Evolutionary conservation across 2,113 vertebrate genomes (phyloP).

Genomic region (Apteryx mantelli): DNA sequence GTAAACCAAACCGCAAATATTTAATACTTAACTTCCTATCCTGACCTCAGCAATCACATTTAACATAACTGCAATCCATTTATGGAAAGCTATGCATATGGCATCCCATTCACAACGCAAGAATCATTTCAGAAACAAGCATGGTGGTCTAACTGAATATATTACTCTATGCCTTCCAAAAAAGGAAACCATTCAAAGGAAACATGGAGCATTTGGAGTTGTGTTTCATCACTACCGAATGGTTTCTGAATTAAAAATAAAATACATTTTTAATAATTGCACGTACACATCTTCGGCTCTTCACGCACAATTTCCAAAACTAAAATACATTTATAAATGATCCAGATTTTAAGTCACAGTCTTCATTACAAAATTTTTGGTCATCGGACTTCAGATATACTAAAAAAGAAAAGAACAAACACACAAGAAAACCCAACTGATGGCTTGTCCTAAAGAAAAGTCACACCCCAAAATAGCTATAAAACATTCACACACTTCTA

Average conservation of each 20-base stretch:
- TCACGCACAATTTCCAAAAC: not conserved
- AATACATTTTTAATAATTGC: not conserved
- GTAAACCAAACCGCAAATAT: not conserved
- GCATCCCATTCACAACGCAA: not conserved
- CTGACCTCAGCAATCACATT: not conserved
- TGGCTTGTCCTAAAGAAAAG: not conserved
- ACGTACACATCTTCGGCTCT: not conserved
- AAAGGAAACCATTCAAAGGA: not conserved
- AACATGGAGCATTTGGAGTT: not conserved
- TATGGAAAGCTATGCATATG: not conserved
- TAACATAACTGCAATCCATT: not conserved
- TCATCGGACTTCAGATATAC: not conserved
- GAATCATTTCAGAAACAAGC: not conserved
- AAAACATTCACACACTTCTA: not conserved
- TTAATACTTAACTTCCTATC: not conserved
- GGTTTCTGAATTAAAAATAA: not conserved
- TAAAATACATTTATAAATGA: not conserved
- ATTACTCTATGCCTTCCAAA: not conserved
- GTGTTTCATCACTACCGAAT: accelerated
- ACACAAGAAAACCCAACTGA: not conserved
- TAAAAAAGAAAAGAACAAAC: not conserved
- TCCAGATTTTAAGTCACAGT: not conserved
- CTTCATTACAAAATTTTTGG: not conserved
- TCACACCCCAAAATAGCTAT: not conserved
- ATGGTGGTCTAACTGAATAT: not conserved